Evolutionary conservation across 92 coral and sea anemone species (phyloP).

Genomic region (Palythoa grandis): DNA sequence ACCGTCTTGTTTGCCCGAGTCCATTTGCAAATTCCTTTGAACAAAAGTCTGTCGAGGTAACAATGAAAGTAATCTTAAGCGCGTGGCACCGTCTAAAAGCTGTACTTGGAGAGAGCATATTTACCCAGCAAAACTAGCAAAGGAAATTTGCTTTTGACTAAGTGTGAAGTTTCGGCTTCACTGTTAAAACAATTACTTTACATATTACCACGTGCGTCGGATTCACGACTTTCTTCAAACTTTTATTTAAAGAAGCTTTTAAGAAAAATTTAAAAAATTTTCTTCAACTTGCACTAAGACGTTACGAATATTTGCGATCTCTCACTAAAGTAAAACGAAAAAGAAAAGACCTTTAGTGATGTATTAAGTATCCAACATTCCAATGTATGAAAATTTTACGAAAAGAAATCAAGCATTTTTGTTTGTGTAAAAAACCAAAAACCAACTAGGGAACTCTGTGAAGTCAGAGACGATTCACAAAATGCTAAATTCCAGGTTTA

Average conservation of each 20-base stretch:
- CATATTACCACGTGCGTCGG: neutral
- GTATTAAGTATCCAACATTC: neutral
- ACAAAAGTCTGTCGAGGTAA: slow-evolving; percentile 37
- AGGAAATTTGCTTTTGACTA: slow-evolving; percentile 49
- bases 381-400: neutral
- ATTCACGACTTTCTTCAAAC: neutral
- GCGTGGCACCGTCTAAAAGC: slow-evolving; percentile 39
- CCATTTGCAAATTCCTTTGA: slow-evolving; percentile 41
- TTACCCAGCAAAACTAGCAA: slow-evolving; percentile 45
- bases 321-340: neutral
- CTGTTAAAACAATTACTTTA: slow-evolving; percentile 37
- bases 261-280: neutral
- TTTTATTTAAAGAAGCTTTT: slow-evolving; percentile 17
- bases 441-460: neutral
- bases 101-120: slow-evolving; percentile 18
- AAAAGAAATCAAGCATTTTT: neutral
- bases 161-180: slow-evolving; percentile 50
- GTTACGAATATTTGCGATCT: neutral
- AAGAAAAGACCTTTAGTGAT: neutral
- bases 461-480: neutral
- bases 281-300: neutral
- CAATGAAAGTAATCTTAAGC: slow-evolving; percentile 36
- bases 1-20: slow-evolving; percentile 8
- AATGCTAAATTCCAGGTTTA: slow-evolving; percentile 42
- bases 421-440: neutral